phyloP scores from a whole-genome alignment of 2,888 invertebrate genomes.

The Orthonychiurus folsomi region DNA sequence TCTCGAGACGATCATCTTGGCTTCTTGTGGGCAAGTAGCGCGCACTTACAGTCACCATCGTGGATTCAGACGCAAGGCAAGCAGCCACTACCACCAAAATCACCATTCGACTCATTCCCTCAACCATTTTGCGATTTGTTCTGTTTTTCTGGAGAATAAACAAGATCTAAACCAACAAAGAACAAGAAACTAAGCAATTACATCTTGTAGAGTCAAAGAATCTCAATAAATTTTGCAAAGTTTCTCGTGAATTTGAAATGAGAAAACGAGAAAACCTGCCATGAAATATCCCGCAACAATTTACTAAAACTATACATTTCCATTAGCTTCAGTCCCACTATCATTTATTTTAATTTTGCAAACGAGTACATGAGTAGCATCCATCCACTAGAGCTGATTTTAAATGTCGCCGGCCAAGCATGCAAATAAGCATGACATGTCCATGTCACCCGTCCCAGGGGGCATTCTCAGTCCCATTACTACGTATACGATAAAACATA shows the following conservation, averaged over 20 bases:
- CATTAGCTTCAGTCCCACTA: no score
- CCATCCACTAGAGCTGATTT: no score
- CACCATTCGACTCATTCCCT: conserved; percentile 10
- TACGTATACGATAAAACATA: no score
- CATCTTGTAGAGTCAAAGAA: neutral
- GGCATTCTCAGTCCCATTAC: no score
- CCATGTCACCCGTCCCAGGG: no score
- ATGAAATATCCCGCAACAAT: neutral
- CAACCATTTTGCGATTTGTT: neutral
- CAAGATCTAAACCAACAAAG: neutral
- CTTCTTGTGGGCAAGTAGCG: conserved; percentile 44
- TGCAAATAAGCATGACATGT: no score
- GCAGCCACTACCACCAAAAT: conserved; percentile 28
- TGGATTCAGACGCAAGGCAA: conserved; percentile 29
- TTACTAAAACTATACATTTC: no score
- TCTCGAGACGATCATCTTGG: conserved; percentile 43
- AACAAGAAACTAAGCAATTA: neutral
- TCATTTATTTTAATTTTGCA: no score
- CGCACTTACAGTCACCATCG: conserved; percentile 35
- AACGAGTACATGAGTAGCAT: no score
- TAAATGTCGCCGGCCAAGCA: no score
- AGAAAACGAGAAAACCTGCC: no score
- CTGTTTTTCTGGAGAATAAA: neutral
- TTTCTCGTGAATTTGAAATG: no score
- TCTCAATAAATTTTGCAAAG: neutral